Base-by-base conservation (phyloP, 2,113 vertebrate species). In the Rana temporaria region DNA sequence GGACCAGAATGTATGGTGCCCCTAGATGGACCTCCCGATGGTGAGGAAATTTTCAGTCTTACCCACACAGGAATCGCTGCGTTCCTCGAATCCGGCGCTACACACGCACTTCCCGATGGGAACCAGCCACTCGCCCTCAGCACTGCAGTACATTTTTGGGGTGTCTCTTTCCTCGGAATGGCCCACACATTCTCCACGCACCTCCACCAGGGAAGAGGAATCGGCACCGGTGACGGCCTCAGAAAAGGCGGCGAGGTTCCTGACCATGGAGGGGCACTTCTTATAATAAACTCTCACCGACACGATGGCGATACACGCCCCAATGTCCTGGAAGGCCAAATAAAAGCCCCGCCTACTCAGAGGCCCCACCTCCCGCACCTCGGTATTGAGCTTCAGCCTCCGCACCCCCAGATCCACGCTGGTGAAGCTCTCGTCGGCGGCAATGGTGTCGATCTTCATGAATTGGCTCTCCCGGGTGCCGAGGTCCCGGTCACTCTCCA, bases 81-180 rank as follows among this genome's bases (percentile, higher is more conserved):
- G 95, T 84, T 98, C 97, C 63, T 98, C 95, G 0, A 97, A 98
- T 7, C 98, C 98, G 0, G 97, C 96, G 0, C 96, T 97, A 92
- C 98, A 99, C 84, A 98, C 96, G 0, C 98, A 99, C 85, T 96
- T 95, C 84, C 98, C 98, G 0, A 99, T 99, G 88, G 98, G 98
- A 83, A 99, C 98, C 86, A 99, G 79, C 98, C 98, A 99, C 86
- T 98, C 97, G n/a, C 98, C 98, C 84, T 99, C 98, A 0, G 97
- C 96, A 4, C 98, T 99, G 94, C 98, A 99, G 93, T 99, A 99
- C 98, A 99, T 99, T 88, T 99, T 99, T 30, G 98, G 98, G 0
- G 97, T 97, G 92, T 98, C 97, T 65, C 95, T 93, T 87, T 99
- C 98, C 89, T 98, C 96, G 0, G 97, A 96, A 9, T 99, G 95